Percentiles rank a stretch among this genome's conserved stretches.
Conservation (phyloP, 2,888 invertebrate genomes). For the Acronicta psi region DNA sequence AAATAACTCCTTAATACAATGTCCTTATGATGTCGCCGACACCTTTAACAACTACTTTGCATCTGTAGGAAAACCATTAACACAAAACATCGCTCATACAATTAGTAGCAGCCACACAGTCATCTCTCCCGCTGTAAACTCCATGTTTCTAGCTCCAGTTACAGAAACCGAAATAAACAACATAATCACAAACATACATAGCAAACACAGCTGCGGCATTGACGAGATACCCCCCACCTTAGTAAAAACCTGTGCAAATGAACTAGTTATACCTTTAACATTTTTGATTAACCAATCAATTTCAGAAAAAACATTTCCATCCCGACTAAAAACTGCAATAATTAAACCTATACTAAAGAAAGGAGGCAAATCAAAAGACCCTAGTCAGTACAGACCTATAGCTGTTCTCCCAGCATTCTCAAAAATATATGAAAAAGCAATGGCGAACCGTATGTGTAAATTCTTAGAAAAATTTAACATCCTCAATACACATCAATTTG, state of each 20-base stretch:
- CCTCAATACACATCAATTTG: background rate
- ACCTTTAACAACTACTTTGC: background rate
- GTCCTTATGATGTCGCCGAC: background rate
- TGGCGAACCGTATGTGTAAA: background rate
- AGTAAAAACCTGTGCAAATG: background rate
- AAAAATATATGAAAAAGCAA: background rate
- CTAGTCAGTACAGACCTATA: constrained; percentile 1
- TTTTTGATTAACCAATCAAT: background rate
- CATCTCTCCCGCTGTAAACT: background rate
- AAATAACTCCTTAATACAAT: background rate
- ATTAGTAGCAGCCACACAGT: background rate
- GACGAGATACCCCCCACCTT: background rate
- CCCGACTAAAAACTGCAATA: background rate
- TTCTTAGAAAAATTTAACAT: constrained; percentile 5
- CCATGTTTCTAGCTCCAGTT: background rate
- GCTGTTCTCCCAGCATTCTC: constrained; percentile 5
- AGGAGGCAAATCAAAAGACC: background rate
- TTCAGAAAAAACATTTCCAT: background rate
- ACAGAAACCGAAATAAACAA: background rate
- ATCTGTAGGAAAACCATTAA: background rate
- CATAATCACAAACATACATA: background rate
- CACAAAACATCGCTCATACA: background rate
- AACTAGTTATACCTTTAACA: background rate
- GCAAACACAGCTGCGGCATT: background rate
- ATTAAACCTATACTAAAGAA: background rate